Conservation (phyloP, 2,797 vertebrate genomes). For the Danio kyathit region DNA sequence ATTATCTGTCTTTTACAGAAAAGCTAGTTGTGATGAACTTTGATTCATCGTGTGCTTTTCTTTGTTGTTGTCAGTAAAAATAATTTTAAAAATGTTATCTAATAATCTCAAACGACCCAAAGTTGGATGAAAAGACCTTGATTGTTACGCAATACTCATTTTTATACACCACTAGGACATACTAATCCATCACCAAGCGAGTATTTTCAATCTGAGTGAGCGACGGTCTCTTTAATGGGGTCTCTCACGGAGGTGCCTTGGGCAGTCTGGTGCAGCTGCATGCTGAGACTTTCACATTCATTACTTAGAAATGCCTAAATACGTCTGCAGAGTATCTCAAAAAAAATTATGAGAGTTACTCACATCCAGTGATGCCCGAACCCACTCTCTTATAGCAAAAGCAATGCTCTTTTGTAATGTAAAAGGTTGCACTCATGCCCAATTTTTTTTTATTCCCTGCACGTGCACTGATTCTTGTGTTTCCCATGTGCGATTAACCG, state of each 20-base stretch:
- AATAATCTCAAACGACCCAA: not conserved
- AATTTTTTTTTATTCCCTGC: not conserved
- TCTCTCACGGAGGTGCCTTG: constrained; percentile 14
- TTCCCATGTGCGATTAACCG: constrained; percentile 33
- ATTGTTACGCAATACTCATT: constrained; percentile 8
- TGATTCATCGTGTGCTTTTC: too few species aligned
- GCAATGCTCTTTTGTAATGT: not conserved
- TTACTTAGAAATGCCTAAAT: constrained; percentile 23
- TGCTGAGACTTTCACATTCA: constrained; percentile 25
- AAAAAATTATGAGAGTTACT: not conserved
- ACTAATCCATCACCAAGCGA: not conserved
- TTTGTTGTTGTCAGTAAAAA: too few species aligned
- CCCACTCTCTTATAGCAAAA: not conserved
- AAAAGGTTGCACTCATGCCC: not conserved
- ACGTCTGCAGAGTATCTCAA: not conserved
- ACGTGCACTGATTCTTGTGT: constrained; percentile 32
- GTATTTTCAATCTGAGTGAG: constrained; percentile 10
- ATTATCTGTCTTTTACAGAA: too few species aligned
- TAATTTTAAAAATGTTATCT: not conserved
- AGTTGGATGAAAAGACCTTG: not conserved
- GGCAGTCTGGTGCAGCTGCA: constrained; percentile 20
- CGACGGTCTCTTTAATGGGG: constrained; percentile 2
- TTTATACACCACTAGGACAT: constrained; percentile 2
- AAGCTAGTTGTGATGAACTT: too few species aligned
- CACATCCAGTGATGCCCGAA: not conserved